Evolutionary conservation across 2,797 vertebrate genomes (phyloP), one percentile per base, ranked within the genome.

Genomic region (Phyllotis vaccarum): DNA sequence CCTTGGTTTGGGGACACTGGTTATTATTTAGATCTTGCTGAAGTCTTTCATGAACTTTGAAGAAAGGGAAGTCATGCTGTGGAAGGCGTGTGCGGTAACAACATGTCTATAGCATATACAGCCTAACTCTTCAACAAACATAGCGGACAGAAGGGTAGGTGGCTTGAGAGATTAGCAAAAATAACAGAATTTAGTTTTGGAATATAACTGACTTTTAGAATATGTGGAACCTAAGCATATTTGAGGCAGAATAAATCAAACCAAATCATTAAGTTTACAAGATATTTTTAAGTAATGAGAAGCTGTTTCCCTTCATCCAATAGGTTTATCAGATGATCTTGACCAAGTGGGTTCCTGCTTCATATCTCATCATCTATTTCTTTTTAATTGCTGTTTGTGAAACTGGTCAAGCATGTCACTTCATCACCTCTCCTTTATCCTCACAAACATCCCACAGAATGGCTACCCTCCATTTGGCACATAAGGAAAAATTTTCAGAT

Each of bases 1-100:
- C 0, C 11, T 4, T 0, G 0, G 0, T 7, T 1, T 6, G 29
- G 87, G 2, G 12, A 7, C 3, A 3, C 6, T 0, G 0, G 0
- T 22, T 34, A 54, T 21, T 17, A 66, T 88, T 75, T 10, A 66
- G 31, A 56, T 21, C 5, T 58, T 16, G 10, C 2, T n/a, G 75
- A n/a, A 19, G 2, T 1, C 22, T 92, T 49, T 62, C n/a, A 8
- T 85, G 24, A 92, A 22, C 72, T 58, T 7, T 21, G 64, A 22
- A 72, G n/a, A 89, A 60, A 76, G 2, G 40, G 58, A 76, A 64
- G 27, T 74, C 7, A 68, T 17, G 4, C 68, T 93, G 29, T 29
- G n/a, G 40, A 78, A 58, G n/a, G 64, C 56, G 82, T 12, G 3
- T 49, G 27, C 52, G 16, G 21, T 3, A 12, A 81, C 37, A 31